Evolutionary conservation across 35 echinoderm and acorn worm species (phyloP).

Genomic region (Hemicentrotus pulcherrimus): DNA sequence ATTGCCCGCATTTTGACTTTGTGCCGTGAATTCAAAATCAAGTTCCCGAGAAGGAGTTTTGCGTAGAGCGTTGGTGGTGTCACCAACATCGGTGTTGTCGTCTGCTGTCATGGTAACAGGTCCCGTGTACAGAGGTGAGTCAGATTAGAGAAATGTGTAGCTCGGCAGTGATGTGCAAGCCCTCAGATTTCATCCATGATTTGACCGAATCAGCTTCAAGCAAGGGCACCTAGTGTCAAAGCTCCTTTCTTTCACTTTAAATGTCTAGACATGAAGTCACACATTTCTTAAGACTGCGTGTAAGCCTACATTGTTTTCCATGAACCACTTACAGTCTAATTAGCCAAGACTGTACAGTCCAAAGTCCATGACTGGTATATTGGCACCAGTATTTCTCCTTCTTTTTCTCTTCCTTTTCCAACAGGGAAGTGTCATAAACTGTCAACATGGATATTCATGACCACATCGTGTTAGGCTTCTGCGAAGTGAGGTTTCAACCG

Average conservation of each 20-base stretch:
- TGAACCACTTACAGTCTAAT: not conserved
- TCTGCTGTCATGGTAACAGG: slow-evolving; percentile 33
- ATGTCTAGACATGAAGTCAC: not conserved
- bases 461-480: too few species aligned
- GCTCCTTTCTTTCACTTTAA: not conserved
- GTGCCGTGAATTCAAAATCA: not conserved
- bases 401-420: not conserved
- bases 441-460: not conserved
- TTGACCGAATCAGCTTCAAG: not conserved
- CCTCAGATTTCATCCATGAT: not conserved
- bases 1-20: not conserved
- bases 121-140: not conserved
- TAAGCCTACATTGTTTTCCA: not conserved
- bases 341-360: not conserved
- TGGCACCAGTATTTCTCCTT: too few species aligned
- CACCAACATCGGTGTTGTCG: slow-evolving; percentile 1
- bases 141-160: too few species aligned
- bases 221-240: not conserved
- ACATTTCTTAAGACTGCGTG: not conserved
- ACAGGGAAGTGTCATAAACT: not conserved
- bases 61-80: slow-evolving; percentile 28
- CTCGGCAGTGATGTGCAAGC: not conserved
- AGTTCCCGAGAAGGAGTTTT: slow-evolving; percentile 17
- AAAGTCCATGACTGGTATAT: not conserved
- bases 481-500: too few species aligned